Base-by-base conservation (phyloP, 1,140 invertebrate species). In the Triops cancriformis region DNA sequence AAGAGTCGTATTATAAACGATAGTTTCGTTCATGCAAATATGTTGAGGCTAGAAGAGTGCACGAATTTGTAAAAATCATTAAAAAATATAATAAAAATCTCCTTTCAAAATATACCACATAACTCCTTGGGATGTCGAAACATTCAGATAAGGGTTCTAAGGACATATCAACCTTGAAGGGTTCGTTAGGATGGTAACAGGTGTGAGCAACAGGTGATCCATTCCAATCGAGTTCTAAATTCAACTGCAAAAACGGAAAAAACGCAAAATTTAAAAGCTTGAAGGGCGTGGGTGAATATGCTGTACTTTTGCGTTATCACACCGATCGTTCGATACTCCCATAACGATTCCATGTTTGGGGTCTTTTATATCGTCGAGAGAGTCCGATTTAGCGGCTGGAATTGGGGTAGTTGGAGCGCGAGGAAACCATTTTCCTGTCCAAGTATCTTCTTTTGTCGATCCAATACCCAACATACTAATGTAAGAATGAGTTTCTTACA, bases 221-320 rank as follows among this genome's bases (percentile, higher is more conserved):
- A 84, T 91, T 85, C 90, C 91, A 94, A 83, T 94, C 93, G 0
- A 91, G 80, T 11, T 85, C 84, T 31, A 94, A 84, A 80, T 91
- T 89, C 14, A 85, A 87, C 92, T 94, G 81, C 77, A 85, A 87
- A 80, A 82, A 78, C 77, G 81, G 79, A 79, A 77, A 75, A 72
- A 78, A 75, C 43, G 6, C 11, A 45, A 78, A 42, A 12, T 12
- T 42, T 31, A 41, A 73, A 14, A 76, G 27, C 9, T 31, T n/a
- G 12, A 14, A 18, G 5, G 64, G 73, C 72, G 64, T 51, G n/a
- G n/a, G n/a, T n/a, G n/a, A n/a, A n/a, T 28, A 51, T 27, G 76
- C 79, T 80, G 80, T 84, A 92, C 91, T 83, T 90, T 87, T 77
- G 87, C 92, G 86, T 92, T 88, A 83, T 94, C 92, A 83, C 92